Evolutionary conservation across 2,888 invertebrate genomes (phyloP).

Genomic region (Monopis laevigella): DNA sequence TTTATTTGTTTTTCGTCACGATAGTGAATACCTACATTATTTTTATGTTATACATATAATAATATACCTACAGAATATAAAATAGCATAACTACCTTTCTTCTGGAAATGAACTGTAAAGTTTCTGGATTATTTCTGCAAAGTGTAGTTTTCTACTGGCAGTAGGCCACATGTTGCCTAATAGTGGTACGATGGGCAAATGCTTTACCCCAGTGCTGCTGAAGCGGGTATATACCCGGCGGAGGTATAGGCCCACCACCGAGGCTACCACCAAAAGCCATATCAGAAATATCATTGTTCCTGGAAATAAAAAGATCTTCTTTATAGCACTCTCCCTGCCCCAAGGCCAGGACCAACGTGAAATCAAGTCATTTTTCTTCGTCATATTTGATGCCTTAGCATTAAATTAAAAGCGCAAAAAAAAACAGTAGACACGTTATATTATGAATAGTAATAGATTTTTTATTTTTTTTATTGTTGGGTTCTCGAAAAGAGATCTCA

Average conservation of each 20-base stretch:
- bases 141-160: conserved; percentile 23
- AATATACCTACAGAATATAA: too few species aligned
- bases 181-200: conserved; percentile 24
- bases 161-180: conserved; percentile 24
- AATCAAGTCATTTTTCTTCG: too few species aligned
- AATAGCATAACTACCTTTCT: conserved; percentile 34
- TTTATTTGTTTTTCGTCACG: too few species aligned
- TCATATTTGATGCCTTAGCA: too few species aligned
- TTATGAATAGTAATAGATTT: not conserved
- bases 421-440: too few species aligned
- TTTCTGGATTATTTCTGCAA: conserved; percentile 22
- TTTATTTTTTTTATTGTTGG: not conserved
- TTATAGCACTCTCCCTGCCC: conserved; percentile 4
- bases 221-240: conserved; percentile 27
- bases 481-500: not conserved
- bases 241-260: conserved; percentile 25
- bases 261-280: conserved; percentile 23
- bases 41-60: too few species aligned
- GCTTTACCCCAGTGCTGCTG: conserved; percentile 26
- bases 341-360: too few species aligned
- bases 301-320: conserved; percentile 13
- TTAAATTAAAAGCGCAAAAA: too few species aligned
- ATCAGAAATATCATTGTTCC: conserved; percentile 26
- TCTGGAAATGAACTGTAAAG: conserved; percentile 26
- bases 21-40: too few species aligned